phyloP scores from a whole-genome alignment of 2,888 invertebrate species.

The Scrobipalpa atriplicella region DNA sequence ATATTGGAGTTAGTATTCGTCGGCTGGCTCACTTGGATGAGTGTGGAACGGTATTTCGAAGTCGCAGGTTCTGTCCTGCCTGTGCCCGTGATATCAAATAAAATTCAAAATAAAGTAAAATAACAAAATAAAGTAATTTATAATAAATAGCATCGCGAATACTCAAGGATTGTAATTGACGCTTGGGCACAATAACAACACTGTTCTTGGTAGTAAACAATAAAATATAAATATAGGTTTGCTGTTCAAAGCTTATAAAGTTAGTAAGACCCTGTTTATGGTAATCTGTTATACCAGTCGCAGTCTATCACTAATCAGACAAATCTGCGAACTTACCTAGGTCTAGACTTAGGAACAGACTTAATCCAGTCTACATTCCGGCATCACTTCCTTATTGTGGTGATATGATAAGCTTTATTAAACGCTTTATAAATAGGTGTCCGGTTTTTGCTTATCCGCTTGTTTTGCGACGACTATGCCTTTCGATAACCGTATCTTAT shows the following conservation, averaged over 20 bases:
- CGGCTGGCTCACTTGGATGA: too few relatives aligned
- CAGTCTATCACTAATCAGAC: slow-evolving; percentile 10
- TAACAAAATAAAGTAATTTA: too few relatives aligned
- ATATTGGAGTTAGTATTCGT: too few relatives aligned
- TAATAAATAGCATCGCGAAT: too few relatives aligned
- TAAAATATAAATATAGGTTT: too few relatives aligned
- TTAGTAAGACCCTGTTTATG: neutral
- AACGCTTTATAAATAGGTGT: neutral
- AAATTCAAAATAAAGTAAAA: too few relatives aligned
- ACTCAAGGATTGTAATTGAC: too few relatives aligned
- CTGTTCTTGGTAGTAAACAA: too few relatives aligned
- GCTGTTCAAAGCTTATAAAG: neutral
- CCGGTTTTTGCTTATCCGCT: slow-evolving; percentile 14
- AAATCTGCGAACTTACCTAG: neutral
- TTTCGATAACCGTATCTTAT: slow-evolving; percentile 2
- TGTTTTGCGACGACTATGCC: neutral
- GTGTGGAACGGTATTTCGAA: too few relatives aligned
- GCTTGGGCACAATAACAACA: too few relatives aligned
- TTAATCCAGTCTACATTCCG: slow-evolving; percentile 7
- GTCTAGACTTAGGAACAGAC: slow-evolving; percentile 2
- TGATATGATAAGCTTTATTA: slow-evolving; percentile 16
- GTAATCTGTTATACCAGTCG: neutral
- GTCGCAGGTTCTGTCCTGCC: too few relatives aligned
- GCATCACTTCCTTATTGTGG: slow-evolving; percentile 14
- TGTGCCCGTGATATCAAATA: too few relatives aligned